Percentiles rank a stretch among this genome's conserved stretches.
These are phyloP conservation scores for Symphodus melops DNA, from an alignment of 2,113 vertebrate genomes.

Conservation along the genomic window DNA sequence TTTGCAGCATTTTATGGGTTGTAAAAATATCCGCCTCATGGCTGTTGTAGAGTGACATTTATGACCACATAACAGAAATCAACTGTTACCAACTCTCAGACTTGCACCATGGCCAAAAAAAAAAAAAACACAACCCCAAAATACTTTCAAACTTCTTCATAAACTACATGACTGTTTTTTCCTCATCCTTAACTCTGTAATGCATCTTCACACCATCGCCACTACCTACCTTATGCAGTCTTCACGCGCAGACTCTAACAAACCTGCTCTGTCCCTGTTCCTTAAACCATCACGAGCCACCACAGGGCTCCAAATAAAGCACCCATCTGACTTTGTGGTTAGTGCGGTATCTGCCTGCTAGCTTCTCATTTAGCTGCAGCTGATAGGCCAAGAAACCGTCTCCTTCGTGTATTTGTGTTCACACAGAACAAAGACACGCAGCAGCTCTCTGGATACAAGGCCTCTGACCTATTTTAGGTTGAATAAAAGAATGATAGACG, in stretches of 20 bases:
- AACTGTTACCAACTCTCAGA: not conserved
- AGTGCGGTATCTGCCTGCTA: conserved; percentile 31
- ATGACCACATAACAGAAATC: not conserved
- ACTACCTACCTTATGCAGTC: not conserved
- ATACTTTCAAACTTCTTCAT: not conserved
- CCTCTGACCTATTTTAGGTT: not conserved
- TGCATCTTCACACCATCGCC: not conserved
- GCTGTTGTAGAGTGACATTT: not conserved
- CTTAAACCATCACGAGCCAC: conserved; percentile 5
- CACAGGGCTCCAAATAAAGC: conserved; percentile 28
- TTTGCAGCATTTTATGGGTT: not conserved
- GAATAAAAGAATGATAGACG: not conserved
- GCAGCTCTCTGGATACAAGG: conserved; percentile 3
- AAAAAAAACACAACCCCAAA: not conserved
- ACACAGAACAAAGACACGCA: conserved; percentile 11
- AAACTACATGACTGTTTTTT: not conserved
- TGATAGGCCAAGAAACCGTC: conserved; percentile 37
- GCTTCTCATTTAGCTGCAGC: conserved; percentile 15
- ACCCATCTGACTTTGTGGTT: conserved; percentile 46
- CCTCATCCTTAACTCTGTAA: not conserved
- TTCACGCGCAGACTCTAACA: not conserved
- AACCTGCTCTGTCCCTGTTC: conserved; percentile 1
- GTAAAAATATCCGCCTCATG: not conserved
- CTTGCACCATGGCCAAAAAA: conserved; percentile 1
- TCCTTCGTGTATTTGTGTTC: not conserved